Conservation (phyloP, 2,797 vertebrate species). For the Onychomys leucogaster region DNA sequence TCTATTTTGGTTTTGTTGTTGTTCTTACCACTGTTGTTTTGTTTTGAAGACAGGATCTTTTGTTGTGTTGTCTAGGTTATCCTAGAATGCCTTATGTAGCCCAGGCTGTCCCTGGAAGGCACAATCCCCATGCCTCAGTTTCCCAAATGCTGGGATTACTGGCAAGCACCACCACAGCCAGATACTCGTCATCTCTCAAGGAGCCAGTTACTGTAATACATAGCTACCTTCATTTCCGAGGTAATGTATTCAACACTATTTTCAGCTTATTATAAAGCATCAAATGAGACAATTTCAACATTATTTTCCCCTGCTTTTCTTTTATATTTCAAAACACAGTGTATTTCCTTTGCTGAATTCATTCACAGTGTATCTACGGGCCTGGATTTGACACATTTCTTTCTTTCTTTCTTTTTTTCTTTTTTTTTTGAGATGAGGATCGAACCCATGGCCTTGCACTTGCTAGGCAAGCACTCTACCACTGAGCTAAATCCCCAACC, state of each 20-base stretch:
- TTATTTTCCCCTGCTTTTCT: constrained; percentile 43
- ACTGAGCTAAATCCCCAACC: too few relatives aligned
- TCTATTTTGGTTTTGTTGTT: not conserved
- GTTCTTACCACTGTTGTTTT: not conserved
- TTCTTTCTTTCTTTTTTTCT: too few relatives aligned
- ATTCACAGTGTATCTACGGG: constrained; percentile 29
- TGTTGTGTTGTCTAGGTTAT: not conserved
- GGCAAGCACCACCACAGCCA: not conserved
- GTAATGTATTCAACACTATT: constrained; percentile 26
- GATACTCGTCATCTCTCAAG: constrained; percentile 40
- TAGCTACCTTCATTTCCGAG: not conserved
- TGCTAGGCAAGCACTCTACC: too few relatives aligned
- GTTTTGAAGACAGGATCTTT: not conserved
- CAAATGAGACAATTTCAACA: constrained; percentile 48
- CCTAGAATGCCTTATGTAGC: not conserved
- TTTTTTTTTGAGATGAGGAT: too few relatives aligned
- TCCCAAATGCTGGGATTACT: not conserved
- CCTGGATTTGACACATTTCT: constrained; percentile 51
- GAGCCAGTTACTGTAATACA: not conserved
- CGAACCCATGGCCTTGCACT: too few relatives aligned
- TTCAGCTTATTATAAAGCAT: constrained; percentile 44
- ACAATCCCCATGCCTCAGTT: not conserved
- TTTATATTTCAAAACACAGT: constrained; percentile 44
- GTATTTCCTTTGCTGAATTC: constrained; percentile 53
- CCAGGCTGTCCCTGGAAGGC: not conserved